phyloP scores from a whole-genome alignment of 2,888 invertebrate species.

The Lepidocyrtinus sp. region DNA sequence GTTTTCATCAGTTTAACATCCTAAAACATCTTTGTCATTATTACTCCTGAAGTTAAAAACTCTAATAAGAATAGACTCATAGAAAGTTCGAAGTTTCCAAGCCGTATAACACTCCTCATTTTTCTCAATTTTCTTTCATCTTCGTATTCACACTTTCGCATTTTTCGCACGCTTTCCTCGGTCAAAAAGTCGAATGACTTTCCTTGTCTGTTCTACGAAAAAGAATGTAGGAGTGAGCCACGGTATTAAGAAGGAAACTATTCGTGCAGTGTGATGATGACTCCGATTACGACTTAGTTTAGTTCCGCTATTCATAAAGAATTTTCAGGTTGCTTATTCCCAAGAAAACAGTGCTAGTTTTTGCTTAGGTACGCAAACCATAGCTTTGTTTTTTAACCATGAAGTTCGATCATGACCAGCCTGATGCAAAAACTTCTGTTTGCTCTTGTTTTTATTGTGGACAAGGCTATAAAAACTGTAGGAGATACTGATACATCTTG shows the following conservation, averaged over 20 bases:
- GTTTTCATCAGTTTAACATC: neutral
- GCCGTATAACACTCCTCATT: conserved; percentile 47
- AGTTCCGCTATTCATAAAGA: neutral
- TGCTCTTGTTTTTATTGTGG: neutral
- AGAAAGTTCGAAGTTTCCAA: neutral
- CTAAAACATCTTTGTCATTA: neutral
- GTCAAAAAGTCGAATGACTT: neutral
- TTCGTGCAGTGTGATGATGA: neutral
- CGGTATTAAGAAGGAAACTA: neutral
- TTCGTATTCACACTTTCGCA: neutral
- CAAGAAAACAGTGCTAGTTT: no score
- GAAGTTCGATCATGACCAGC: no score
- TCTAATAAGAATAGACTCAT: neutral
- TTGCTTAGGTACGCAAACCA: neutral
- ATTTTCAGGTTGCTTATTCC: neutral
- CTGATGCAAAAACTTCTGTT: neutral
- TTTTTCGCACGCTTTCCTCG: neutral
- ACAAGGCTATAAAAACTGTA: neutral
- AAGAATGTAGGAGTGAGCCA: neutral
- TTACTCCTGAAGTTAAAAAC: neutral
- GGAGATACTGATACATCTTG: neutral
- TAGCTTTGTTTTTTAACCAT: neutral
- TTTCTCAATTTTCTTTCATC: conserved; percentile 52
- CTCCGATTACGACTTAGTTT: neutral
- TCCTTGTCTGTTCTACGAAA: neutral